Conservation (phyloP, 2,888 invertebrate genomes). For the Teleogryllus oceanicus region DNA sequence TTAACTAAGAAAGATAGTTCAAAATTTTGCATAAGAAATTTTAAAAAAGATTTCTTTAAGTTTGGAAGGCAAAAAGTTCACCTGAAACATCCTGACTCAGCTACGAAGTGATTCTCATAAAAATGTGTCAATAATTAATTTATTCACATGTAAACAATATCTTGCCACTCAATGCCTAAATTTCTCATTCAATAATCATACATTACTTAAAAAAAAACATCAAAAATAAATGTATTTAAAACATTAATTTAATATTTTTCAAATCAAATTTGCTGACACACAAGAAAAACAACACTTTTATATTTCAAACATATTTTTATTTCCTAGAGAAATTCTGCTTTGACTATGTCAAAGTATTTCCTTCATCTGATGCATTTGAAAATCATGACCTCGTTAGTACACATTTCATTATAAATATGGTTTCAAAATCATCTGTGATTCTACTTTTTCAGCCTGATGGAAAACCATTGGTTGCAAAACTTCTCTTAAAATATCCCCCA, state of each 20-base stretch:
- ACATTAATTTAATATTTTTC: neutral
- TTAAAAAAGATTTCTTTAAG: neutral
- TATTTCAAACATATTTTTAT: no score
- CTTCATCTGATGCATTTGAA: no score
- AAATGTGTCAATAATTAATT: neutral
- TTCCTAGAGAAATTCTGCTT: no score
- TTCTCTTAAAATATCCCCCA: constrained; percentile 55
- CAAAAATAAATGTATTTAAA: no score
- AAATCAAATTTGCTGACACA: neutral
- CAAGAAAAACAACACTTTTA: neutral
- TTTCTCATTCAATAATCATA: no score
- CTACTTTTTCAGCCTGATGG: constrained; percentile 51
- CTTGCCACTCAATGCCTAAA: no score
- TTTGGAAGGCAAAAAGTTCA: neutral
- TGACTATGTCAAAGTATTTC: no score
- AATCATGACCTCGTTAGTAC: no score
- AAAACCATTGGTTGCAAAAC: constrained; percentile 52
- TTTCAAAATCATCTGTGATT: neutral
- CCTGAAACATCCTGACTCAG: neutral
- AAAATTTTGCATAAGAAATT: neutral
- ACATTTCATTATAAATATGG: neutral
- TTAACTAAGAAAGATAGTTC: neutral
- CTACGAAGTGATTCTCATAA: neutral
- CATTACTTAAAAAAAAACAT: no score
- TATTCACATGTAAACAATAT: no score